A percentile compares a stretch with the other conserved stretches of the same genome.
Evolutionary conservation across 2,888 invertebrate species (phyloP).

Genomic region (Carterocephalus palaemon): DNA sequence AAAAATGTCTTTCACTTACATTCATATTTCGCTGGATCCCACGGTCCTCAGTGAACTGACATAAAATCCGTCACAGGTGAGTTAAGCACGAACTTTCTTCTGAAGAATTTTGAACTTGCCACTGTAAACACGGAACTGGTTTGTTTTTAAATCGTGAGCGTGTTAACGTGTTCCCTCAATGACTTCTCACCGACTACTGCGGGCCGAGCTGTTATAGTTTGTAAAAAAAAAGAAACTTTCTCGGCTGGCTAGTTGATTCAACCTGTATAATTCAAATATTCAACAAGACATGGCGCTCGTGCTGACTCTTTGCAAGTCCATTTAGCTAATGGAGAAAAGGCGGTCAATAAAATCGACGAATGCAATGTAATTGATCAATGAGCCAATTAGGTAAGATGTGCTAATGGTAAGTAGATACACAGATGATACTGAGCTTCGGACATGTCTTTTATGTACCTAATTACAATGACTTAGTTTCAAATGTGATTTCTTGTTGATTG

Average conservation of each 20-base stretch:
- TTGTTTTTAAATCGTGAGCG: not conserved
- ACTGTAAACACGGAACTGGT: conserved; percentile 33
- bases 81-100: conserved; percentile 33
- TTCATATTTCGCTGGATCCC: conserved; percentile 30
- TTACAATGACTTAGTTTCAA: too few species aligned
- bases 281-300: conserved; percentile 1
- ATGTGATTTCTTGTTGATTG: too few species aligned
- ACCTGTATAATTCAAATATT: conserved; percentile 9
- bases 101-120: conserved; percentile 32
- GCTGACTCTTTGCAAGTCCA: conserved; percentile 2
- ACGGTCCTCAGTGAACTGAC: conserved; percentile 24
- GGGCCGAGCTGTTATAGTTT: conserved; percentile 5
- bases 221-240: conserved; percentile 24
- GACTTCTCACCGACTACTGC: conserved; percentile 22
- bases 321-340: conserved; percentile 12
- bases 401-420: not conserved
- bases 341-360: conserved; percentile 1
- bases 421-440: too few species aligned
- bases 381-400: conserved; percentile 2
- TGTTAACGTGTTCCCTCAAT: conserved; percentile 13
- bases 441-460: too few species aligned
- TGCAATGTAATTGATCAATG: not conserved
- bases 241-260: conserved; percentile 11
- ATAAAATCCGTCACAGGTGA: conserved; percentile 33
- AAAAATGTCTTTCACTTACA: conserved; percentile 26